These are phyloP conservation scores for Philereme transversata DNA, from an alignment of 2,888 invertebrate species.

Conservation along the genomic window DNA sequence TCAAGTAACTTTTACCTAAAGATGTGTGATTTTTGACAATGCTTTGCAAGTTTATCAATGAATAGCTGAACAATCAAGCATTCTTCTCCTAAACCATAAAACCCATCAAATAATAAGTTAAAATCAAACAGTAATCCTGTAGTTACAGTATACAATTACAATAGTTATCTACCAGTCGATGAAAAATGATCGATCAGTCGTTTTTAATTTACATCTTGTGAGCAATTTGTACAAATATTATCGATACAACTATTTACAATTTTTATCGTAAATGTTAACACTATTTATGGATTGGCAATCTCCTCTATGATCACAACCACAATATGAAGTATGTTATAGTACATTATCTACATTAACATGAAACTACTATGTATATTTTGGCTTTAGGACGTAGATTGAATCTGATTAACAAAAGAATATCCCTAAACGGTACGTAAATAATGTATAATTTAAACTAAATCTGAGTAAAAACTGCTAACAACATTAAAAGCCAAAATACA, in stretches of 20 bases:
- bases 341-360: slow-evolving; percentile 43
- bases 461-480: slow-evolving; percentile 28
- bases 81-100: slow-evolving; percentile 21
- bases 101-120: slow-evolving; percentile 30
- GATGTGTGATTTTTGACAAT: neutral
- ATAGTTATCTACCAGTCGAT: slow-evolving; percentile 74
- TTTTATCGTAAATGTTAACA: slow-evolving; percentile 53
- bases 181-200: slow-evolving; percentile 79
- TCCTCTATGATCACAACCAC: slow-evolving; percentile 81
- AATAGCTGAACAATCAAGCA: slow-evolving; percentile 8
- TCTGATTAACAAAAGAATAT: neutral
- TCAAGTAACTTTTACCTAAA: neutral
- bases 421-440: neutral
- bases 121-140: slow-evolving; percentile 19
- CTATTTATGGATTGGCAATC: slow-evolving; percentile 78
- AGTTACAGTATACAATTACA: slow-evolving; percentile 35
- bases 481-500: slow-evolving; percentile 45
- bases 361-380: slow-evolving; percentile 31
- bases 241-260: slow-evolving; percentile 72
- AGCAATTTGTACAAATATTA: slow-evolving; percentile 83
- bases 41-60: neutral
- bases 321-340: slow-evolving; percentile 55
- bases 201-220: slow-evolving; percentile 79
- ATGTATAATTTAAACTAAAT: no score
- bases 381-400: slow-evolving; percentile 20